phyloP scores from a whole-genome alignment of 2,797 vertebrate species.

The Micropoecilia bifurca region DNA sequence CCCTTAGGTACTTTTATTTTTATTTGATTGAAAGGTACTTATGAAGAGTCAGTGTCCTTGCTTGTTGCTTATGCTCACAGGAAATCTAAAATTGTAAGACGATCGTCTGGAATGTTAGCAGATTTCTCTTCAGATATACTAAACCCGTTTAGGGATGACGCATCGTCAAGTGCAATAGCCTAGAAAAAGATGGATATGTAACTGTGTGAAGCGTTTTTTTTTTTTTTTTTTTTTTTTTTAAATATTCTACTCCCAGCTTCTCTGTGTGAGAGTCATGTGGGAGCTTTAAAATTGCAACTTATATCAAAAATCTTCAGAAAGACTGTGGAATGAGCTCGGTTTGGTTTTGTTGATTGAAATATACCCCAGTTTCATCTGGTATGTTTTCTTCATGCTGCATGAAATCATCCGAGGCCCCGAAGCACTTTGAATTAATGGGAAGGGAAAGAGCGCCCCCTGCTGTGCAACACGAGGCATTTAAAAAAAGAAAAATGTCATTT shows the following conservation, averaged over 20 bases:
- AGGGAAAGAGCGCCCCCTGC: conserved; percentile 24
- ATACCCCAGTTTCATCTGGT: conserved; percentile 40
- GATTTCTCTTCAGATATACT: conserved; percentile 28
- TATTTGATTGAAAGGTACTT: conserved; percentile 26
- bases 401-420: conserved; percentile 9
- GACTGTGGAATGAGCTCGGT: conserved; percentile 27
- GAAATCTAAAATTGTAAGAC: conserved; percentile 68
- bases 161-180: conserved; percentile 60
- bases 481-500: not conserved
- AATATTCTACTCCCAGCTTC: conserved; percentile 25
- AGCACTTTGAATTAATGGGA: conserved; percentile 60
- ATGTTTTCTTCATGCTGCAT: conserved; percentile 20
- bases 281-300: conserved; percentile 31
- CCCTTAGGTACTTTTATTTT: conserved; percentile 3
- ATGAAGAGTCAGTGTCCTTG: conserved; percentile 27
- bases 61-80: conserved; percentile 14
- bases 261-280: conserved; percentile 32
- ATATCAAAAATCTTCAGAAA: conserved; percentile 7
- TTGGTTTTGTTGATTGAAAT: conserved; percentile 21
- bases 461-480: not conserved
- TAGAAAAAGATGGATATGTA: conserved; percentile 47
- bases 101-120: conserved; percentile 52
- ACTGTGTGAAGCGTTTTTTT: conserved; percentile 39
- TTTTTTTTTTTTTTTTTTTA: not conserved
- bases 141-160: conserved; percentile 15